Evolutionary conservation across 2,797 vertebrate genomes (phyloP), one percentile per base, ranked within the genome.

Genomic region (Sebastes matsubarae): DNA sequence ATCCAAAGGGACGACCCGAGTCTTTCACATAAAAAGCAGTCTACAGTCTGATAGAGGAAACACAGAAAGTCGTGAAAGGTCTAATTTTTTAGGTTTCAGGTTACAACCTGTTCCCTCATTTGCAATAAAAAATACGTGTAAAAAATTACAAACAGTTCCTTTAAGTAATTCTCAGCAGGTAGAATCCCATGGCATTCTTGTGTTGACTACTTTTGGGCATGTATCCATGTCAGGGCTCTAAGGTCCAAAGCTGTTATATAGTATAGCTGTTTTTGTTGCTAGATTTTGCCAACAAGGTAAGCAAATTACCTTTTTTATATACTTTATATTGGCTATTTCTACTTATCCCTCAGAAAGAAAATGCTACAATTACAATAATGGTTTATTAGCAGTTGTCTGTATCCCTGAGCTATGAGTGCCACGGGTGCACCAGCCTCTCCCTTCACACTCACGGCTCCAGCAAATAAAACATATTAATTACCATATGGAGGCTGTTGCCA

Each of bases 391-490:
- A 75, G 70, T 27, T 69, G 66, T 81, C 69, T 80, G 38, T 50
- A 58, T 54, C 69, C 61, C 59, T 58, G 13, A 68, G 79, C 65
- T 70, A 63, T 57, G 59, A 85, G 68, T 61, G 72, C 32, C 68
- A 68, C 72, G 60, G 67, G 55, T 46, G 57, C 76, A 78, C 71
- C 70, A 82, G 64, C 72, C 42, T 85, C 69, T 88, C 68, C 29
- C 71, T 81, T 83, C 81, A 89, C 75, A 75, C 75, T 85, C 18
- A 83, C 38, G 1, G 63, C 78, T 82, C 68, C 76, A 80, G 58
- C 75, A 79, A 80, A 81, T 85, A 87, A 90, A 93, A 82, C 72
- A 77, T 79, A 83, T 87, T 89, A 89, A 87, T 91, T 91, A 92
- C 81, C 79, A 87, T 86, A 81, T 79, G 82, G 82, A 89, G 84